phyloP scores from a whole-genome alignment of 2,797 vertebrate species.

The Lepidocolaptes lacrymiger region DNA sequence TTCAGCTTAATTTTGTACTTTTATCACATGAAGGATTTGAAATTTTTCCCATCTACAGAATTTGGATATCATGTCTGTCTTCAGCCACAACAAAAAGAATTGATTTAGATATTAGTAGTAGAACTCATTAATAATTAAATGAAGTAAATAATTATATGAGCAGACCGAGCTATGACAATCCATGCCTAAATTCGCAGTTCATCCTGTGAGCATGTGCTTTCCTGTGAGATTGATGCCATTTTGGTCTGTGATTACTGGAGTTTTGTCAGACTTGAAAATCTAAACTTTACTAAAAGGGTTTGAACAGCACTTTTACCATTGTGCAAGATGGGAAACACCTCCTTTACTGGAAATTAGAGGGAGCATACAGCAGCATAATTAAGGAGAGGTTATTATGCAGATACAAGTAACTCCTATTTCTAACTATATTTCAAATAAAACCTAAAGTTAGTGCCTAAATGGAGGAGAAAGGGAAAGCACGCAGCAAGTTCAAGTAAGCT shows the following conservation, averaged over 20 bases:
- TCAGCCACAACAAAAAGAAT: neutral
- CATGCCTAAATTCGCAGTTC: neutral
- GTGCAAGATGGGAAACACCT: neutral
- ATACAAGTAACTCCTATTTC: neutral
- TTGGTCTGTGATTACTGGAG: neutral
- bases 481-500: neutral
- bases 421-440: neutral
- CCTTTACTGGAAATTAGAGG: neutral
- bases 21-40: neutral
- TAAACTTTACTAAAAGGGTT: neutral
- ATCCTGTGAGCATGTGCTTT: neutral
- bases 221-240: neutral
- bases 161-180: neutral
- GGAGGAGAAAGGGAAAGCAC: neutral
- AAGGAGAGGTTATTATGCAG: neutral
- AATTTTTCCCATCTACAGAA: neutral
- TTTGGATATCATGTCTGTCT: neutral
- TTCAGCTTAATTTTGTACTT: neutral
- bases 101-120: neutral
- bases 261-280: neutral
- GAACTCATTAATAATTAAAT: neutral
- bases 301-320: neutral
- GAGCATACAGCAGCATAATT: neutral
- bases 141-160: neutral
- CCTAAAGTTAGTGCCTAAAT: neutral